Base-by-base conservation (phyloP, 2,888 invertebrate species). In the Drosophila aldrichi region DNA sequence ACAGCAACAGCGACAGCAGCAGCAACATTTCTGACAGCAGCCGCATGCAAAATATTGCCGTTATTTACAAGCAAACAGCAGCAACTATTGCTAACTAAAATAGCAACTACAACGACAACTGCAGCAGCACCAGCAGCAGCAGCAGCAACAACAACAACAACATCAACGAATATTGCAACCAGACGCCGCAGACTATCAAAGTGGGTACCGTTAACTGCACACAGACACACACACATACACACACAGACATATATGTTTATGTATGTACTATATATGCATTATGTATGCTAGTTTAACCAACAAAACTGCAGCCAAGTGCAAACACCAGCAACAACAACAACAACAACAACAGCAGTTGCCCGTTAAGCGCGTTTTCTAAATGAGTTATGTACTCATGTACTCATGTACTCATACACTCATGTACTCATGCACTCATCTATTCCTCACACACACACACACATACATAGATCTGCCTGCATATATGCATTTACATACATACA, bases 31-130 rank as follows among this genome's bases (percentile, higher is more conserved):
- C 81, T 86, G 81, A 82, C 84, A 77, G 88, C 84, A 77, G 88
- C 56, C 75, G 88, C 84, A 78, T 87, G 88, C 82, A 88, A 87
- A 81, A 83, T 75, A 77, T 81, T 87, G 88, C 77, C 88, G 79
- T 89, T 84, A 75, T 74, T 77, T 70, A 70, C 65, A 71, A 67
- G 68, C 77, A 64, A 77, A 55, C 57, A 66, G 54, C 69, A 65
- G 44, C 70, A 69, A 38, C 69, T 59, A 57, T 60, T 63, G 59
- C 63, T 51, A 56, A 71, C 51, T 75, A 20, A 77, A 67, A 59
- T 41, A 46, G 20, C 52, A 57, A 14, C 65, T 36, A 10, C 69
- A 18, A 41, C 68, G 41, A 36, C 57, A 43, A 43, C 46, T 44
- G 29, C 71, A 57, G 10, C 46, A 74, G 32, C 68, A 61, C 43